phyloP scores from a whole-genome alignment of 2,888 invertebrate species.

The Drosophila algonquin region DNA sequence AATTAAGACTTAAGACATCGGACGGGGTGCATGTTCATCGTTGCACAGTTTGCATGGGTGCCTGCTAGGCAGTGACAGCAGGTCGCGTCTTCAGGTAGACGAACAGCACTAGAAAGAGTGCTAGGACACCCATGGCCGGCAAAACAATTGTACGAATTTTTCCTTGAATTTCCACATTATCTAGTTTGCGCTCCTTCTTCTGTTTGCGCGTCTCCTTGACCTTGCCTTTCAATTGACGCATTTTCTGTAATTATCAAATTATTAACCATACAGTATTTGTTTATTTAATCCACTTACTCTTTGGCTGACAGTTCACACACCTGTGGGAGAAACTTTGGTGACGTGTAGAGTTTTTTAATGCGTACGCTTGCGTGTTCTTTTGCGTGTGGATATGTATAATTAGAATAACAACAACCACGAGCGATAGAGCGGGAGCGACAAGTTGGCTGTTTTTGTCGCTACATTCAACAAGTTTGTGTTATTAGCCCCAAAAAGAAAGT shows the following conservation, averaged over 20 bases:
- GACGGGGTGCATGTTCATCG: not conserved
- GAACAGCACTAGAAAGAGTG: conserved; percentile 89
- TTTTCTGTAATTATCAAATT: conserved; percentile 80
- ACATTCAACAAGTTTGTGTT: not conserved
- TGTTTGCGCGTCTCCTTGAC: conserved; percentile 93
- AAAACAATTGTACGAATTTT: conserved; percentile 91
- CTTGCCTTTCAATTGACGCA: conserved; percentile 92
- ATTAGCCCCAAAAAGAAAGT: no score
- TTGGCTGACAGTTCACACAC: not conserved
- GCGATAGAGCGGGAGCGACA: not conserved
- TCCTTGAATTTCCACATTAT: conserved; percentile 91
- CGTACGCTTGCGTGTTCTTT: not conserved
- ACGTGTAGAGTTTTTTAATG: conserved; percentile 45
- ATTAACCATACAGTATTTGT: not conserved
- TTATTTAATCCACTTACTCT: conserved; percentile 21
- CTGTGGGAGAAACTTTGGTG: conserved; percentile 33
- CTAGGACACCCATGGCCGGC: conserved; percentile 87
- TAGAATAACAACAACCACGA: conserved; percentile 1
- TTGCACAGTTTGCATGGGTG: not conserved
- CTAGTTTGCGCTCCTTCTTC: conserved; percentile 93
- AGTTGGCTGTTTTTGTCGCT: not conserved
- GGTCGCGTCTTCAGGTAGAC: conserved; percentile 93
- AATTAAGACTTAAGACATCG: not conserved
- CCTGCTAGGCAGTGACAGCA: conserved; percentile 56
- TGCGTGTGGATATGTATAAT: not conserved